phyloP scores from a whole-genome alignment of 2,888 invertebrate species.

The Apoda limacodes region DNA sequence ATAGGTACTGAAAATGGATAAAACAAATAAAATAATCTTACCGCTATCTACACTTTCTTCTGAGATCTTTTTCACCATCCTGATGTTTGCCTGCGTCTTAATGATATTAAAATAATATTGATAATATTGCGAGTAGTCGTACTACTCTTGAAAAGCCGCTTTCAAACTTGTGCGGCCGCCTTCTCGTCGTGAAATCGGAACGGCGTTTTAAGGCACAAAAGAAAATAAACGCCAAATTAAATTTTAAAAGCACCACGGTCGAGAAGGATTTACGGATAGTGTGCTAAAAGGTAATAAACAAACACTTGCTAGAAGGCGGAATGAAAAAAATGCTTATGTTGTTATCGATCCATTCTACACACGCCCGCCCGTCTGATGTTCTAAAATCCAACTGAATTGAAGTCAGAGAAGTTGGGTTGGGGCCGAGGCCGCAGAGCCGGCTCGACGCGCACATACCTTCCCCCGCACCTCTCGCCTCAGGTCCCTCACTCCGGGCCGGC shows the following conservation, averaged over 20 bases:
- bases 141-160: slow-evolving; percentile 67
- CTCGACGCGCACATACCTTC: slow-evolving; percentile 20
- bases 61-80: slow-evolving; percentile 69
- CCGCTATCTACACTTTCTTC: slow-evolving; percentile 69
- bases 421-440: slow-evolving; percentile 32
- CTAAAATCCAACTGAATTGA: slow-evolving; percentile 63
- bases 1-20: too few relatives aligned
- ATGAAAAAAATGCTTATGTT: slow-evolving; percentile 73
- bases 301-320: slow-evolving; percentile 69
- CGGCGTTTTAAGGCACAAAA: slow-evolving; percentile 47
- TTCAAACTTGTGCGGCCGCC: slow-evolving; percentile 65
- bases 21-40: slow-evolving; percentile 33
- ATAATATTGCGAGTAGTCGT: slow-evolving; percentile 53
- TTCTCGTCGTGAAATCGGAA: slow-evolving; percentile 67
- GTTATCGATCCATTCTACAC: slow-evolving; percentile 67
- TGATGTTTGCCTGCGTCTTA: slow-evolving; percentile 42
- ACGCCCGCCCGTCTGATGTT: slow-evolving; percentile 69
- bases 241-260: slow-evolving; percentile 55
- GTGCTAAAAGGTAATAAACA: slow-evolving; percentile 57
- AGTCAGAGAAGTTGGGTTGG: slow-evolving; percentile 28
- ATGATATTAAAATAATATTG: slow-evolving; percentile 46
- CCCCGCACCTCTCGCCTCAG: slow-evolving; percentile 17
- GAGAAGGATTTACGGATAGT: slow-evolving; percentile 62
- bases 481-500: background rate
- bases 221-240: slow-evolving; percentile 47